Base-by-base conservation (phyloP, 2,113 vertebrate genomes). In the Delphinapterus leucas region DNA sequence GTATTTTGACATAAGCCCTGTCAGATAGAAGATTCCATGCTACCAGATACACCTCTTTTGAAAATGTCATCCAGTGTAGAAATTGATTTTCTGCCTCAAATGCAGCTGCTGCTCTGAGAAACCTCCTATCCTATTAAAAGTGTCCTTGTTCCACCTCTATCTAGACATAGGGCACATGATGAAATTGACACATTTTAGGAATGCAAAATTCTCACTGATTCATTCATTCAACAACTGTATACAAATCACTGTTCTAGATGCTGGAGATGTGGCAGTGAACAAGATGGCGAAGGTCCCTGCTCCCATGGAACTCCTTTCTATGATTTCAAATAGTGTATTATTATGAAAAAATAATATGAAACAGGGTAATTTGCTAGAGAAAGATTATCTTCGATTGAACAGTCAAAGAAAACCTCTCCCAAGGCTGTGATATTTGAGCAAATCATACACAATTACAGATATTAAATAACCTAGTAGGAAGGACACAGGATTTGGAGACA, bases 1-100 rank as follows among this genome's bases (percentile, higher is more conserved):
- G 83, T 68, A 94, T 97, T 97, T 97, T 97, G 97, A 97, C 95
- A 96, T 74, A 88, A 93, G n/a, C 77, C 77, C 77, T 97, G 96
- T 97, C 95, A 97, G 81, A 92, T 21, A 88, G 90, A 92, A 88
- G 95, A 82, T 84, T 97, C 96, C 82, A 88, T 95, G 96, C 70
- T 96, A 96, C 93, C 74, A 92, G 89, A 93, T 95, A 97, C 89
- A 95, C 85, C 97, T 94, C 97, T 97, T 98, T 96, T 96, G 97
- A 98, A 97, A 98, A 98, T 97, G 94, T 97, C 96, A 97, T 96
- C 95, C 93, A 80, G 86, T 90, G 88, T 91, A 93, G 81, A 96
- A 97, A 98, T 97, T 97, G 97, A 97, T 96, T 98, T 98, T 96
- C 97, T 97, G 95, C 90, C 95, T 96, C 58, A 79, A 94, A 96